phyloP scores from a whole-genome alignment of 1,140 invertebrate genomes.

The Heliothis subflexa region DNA sequence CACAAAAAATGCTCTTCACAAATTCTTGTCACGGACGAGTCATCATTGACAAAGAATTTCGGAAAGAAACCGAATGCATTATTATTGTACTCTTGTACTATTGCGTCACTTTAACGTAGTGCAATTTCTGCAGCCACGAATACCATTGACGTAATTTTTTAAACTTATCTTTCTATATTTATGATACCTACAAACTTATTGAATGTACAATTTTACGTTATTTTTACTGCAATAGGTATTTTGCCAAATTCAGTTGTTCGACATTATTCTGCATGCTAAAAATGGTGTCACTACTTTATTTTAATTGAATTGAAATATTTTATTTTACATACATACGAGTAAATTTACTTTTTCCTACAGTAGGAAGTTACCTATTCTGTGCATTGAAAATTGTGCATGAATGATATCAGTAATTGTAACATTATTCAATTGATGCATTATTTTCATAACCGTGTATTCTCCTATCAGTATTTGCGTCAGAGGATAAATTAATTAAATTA shows the following conservation, averaged over 20 bases:
- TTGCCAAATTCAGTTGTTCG: background rate
- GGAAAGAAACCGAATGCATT: conserved; percentile 26
- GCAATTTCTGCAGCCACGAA: conserved; percentile 22
- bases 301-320: too few species aligned
- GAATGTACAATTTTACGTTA: background rate
- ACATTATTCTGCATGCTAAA: background rate
- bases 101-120: conserved; percentile 8
- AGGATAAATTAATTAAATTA: too few species aligned
- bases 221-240: background rate
- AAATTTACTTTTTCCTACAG: too few species aligned
- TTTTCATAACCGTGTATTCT: too few species aligned
- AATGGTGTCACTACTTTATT: background rate
- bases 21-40: background rate
- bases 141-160: background rate
- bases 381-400: too few species aligned
- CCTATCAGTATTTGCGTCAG: too few species aligned
- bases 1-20: conserved; percentile 4
- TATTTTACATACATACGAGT: too few species aligned
- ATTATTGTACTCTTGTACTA: conserved; percentile 16
- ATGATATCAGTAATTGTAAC: too few species aligned
- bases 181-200: background rate
- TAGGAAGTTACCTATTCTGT: too few species aligned
- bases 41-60: conserved; percentile 27
- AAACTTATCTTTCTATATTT: background rate
- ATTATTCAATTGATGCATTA: too few species aligned